These are phyloP conservation scores for Pelmatolapia mariae DNA, from an alignment of 2,113 vertebrate species.

Conservation along the genomic window DNA sequence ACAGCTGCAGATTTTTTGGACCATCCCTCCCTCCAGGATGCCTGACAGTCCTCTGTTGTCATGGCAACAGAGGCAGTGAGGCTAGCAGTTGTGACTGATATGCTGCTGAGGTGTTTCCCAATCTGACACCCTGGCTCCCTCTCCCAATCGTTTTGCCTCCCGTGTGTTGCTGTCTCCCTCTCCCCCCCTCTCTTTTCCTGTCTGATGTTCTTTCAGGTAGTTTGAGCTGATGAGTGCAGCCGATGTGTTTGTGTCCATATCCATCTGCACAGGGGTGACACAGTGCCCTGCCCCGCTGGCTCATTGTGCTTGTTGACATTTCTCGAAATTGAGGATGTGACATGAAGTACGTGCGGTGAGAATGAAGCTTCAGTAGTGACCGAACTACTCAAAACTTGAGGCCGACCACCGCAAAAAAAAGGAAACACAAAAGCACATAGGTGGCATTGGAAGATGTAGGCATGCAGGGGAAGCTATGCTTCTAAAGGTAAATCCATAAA, in stretches of 20 bases:
- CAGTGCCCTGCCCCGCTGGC: conserved; percentile 13
- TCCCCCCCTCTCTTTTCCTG: neutral
- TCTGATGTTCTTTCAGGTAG: conserved; percentile 34
- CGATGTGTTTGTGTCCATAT: conserved; percentile 7
- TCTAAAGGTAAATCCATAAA: neutral
- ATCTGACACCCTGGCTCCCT: conserved; percentile 42
- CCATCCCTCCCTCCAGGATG: conserved; percentile 43
- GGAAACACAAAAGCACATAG: neutral
- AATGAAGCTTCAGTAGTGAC: conserved; percentile 37
- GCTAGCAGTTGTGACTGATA: conserved; percentile 56
- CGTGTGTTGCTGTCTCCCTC: neutral
- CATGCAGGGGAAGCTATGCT: neutral
- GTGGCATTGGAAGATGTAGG: neutral
- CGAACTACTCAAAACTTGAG: neutral
- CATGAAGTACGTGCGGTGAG: conserved; percentile 30
- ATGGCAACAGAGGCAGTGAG: conserved; percentile 64
- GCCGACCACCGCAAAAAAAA: neutral
- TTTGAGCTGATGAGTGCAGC: conserved; percentile 37
- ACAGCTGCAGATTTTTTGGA: conserved; percentile 59
- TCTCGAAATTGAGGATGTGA: conserved; percentile 55
- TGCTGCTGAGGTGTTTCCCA: conserved; percentile 63
- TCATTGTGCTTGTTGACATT: conserved; percentile 61
- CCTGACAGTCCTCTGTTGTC: conserved; percentile 56
- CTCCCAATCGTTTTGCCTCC: neutral
- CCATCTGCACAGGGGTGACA: conserved; percentile 9